phyloP scores from a whole-genome alignment of 2,797 vertebrate genomes.

The Chelidonichthys spinosus region DNA sequence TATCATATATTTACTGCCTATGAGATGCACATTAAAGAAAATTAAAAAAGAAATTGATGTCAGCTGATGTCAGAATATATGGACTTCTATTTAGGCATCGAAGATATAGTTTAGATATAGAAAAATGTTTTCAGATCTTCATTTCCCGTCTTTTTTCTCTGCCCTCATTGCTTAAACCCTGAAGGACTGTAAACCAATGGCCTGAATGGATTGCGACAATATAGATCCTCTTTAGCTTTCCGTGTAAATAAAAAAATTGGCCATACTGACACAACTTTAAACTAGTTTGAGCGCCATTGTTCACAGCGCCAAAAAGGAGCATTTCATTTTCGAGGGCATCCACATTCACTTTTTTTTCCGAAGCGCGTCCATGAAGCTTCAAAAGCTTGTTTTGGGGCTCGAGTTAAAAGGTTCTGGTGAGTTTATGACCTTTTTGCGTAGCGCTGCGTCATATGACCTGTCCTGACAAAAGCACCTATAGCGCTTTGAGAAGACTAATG shows the following conservation, averaged over 20 bases:
- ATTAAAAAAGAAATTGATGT: not conserved
- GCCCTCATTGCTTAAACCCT: too few species aligned
- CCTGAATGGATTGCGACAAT: too few species aligned
- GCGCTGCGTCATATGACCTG: not conserved
- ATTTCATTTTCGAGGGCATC: not conserved
- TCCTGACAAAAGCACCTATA: not conserved
- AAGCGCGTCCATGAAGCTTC: too few species aligned
- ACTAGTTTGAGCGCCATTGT: not conserved
- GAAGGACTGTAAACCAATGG: too few species aligned
- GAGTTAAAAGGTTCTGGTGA: not conserved
- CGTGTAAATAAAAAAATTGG: too few species aligned
- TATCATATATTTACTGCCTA: not conserved
- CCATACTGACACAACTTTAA: too few species aligned
- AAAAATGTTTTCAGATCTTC: too few species aligned
- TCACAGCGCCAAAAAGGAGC: not conserved
- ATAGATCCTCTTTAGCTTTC: too few species aligned
- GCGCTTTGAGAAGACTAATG: not conserved
- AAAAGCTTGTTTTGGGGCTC: not conserved
- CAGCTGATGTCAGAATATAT: not conserved
- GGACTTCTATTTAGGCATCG: not conserved
- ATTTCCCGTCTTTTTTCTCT: too few species aligned
- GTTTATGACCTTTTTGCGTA: not conserved
- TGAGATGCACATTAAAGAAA: not conserved
- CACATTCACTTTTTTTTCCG: not conserved
- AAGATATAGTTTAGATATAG: too few species aligned